Evolutionary conservation across 2,797 vertebrate genomes (phyloP).

Genomic region (Myotis pilosus): DNA sequence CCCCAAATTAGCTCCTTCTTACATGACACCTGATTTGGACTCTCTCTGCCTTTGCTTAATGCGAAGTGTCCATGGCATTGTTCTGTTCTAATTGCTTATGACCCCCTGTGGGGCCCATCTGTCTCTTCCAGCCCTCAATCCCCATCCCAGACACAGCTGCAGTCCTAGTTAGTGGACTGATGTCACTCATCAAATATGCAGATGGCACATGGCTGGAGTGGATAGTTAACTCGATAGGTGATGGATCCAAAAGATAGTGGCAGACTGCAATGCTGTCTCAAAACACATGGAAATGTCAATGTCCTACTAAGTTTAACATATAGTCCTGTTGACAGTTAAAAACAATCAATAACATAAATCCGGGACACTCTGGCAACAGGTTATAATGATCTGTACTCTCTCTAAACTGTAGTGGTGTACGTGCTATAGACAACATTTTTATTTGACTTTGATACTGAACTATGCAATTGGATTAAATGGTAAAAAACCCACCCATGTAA

Average conservation of each 20-base stretch:
- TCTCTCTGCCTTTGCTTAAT: background rate
- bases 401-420: slow-evolving; percentile 37
- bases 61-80: background rate
- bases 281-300: background rate
- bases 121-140: background rate
- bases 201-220: background rate
- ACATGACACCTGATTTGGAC: background rate
- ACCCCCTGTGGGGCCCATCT: too few species aligned
- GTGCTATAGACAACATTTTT: slow-evolving; percentile 39
- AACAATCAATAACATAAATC: background rate
- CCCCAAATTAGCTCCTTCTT: background rate
- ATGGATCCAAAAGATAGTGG: background rate
- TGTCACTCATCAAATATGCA: slow-evolving; percentile 18
- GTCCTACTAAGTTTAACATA: background rate
- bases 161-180: background rate
- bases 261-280: background rate
- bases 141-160: background rate
- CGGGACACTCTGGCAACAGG: background rate
- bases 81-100: background rate
- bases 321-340: background rate
- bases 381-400: background rate
- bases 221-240: background rate
- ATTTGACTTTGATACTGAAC: slow-evolving; percentile 62
- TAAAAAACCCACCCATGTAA: slow-evolving; percentile 48
- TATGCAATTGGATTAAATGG: slow-evolving; percentile 63